phyloP scores from a whole-genome alignment of 2,888 invertebrate species.

The Gymnocheta viridis region DNA sequence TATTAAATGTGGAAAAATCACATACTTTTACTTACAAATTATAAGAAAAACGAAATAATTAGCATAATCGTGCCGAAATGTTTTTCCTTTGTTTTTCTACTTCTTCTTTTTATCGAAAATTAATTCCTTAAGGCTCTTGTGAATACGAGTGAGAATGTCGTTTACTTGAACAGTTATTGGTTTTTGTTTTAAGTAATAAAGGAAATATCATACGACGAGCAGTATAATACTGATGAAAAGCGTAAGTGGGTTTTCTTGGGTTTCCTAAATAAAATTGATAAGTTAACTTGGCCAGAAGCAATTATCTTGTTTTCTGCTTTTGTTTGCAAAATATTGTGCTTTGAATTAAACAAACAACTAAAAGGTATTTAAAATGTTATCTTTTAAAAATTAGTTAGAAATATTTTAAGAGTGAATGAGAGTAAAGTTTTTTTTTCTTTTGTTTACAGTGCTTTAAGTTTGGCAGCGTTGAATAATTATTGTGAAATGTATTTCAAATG shows the following conservation, averaged over 20 bases:
- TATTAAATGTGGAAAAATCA: conserved; percentile 28
- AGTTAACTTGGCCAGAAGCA: neutral
- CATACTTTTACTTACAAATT: conserved; percentile 4
- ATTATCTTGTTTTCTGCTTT: neutral
- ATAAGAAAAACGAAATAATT: conserved; percentile 53
- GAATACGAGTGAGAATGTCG: conserved; percentile 1
- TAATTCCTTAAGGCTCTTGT: conserved; percentile 23
- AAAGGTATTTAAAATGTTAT: neutral
- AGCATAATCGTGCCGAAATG: conserved; percentile 63
- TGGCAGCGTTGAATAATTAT: no score
- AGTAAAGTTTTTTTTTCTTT: no score
- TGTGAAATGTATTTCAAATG: no score
- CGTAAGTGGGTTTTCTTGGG: neutral
- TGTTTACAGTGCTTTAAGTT: no score
- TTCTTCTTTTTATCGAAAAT: neutral
- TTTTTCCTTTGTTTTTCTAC: conserved; percentile 5
- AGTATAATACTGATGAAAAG: neutral
- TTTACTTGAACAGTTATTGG: conserved; percentile 9
- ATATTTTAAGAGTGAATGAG: no score
- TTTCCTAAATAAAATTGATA: neutral
- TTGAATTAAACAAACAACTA: neutral
- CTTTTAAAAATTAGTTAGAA: no score
- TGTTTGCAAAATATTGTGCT: neutral
- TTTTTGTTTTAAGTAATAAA: neutral
- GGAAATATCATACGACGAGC: neutral